phyloP scores from a whole-genome alignment of 2,888 invertebrate genomes.

The Amphipyra tragopoginis region DNA sequence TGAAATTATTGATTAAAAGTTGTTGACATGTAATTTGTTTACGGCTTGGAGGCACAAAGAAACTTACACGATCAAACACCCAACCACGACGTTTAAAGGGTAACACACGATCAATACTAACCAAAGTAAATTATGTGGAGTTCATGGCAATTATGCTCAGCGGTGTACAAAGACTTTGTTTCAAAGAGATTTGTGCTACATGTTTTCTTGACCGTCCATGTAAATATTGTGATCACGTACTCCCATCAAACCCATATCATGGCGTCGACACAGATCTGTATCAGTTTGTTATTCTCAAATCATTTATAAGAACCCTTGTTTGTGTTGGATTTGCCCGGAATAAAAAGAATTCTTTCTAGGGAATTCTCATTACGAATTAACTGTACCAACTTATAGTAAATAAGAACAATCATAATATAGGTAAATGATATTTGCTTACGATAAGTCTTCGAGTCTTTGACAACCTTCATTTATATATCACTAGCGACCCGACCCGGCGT shows the following conservation, averaged over 20 bases:
- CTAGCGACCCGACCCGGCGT: too few relatives aligned
- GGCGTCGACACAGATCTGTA: not conserved
- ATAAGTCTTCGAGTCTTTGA: too few relatives aligned
- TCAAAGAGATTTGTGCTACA: slow-evolving; percentile 1
- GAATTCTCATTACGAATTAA: too few relatives aligned
- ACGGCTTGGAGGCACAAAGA: slow-evolving; percentile 4
- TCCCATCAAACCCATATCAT: not conserved
- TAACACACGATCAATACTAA: not conserved
- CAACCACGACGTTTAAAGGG: not conserved
- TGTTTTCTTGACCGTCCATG: not conserved
- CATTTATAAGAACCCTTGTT: not conserved
- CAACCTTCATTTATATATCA: too few relatives aligned
- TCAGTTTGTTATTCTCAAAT: not conserved
- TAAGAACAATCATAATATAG: too few relatives aligned
- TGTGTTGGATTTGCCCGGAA: not conserved
- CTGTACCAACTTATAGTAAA: too few relatives aligned
- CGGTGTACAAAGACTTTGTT: not conserved
- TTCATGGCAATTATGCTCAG: not conserved
- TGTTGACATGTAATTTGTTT: slow-evolving; percentile 26
- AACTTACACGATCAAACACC: slow-evolving; percentile 10
- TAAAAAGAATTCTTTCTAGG: not conserved
- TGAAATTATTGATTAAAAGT: slow-evolving; percentile 23
- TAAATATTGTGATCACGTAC: not conserved
- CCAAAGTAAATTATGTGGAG: not conserved
- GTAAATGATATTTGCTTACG: too few relatives aligned